A percentile compares a stretch with the other conserved stretches of the same genome.
Conservation (phyloP, 2,797 vertebrate species). For the Philypnodon macrostomus region DNA sequence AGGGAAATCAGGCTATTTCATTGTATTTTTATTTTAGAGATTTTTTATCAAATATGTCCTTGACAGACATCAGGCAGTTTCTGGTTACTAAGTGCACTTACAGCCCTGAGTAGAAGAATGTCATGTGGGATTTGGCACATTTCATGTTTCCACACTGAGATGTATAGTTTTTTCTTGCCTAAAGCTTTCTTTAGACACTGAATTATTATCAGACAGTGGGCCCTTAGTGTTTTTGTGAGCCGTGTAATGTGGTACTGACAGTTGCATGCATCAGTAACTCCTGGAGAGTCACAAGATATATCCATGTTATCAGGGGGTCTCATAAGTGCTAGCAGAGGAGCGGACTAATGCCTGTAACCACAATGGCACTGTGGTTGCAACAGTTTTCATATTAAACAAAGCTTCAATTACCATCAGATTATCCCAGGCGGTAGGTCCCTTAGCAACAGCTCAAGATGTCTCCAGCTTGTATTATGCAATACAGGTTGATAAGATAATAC, state of each 20-base stretch:
- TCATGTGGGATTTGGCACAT: conserved; percentile 34
- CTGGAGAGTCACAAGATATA: conserved; percentile 47
- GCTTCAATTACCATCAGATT: no score
- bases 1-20: no score
- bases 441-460: conserved; percentile 38
- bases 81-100: conserved; percentile 26
- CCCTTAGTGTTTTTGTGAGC: conserved; percentile 53
- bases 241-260: conserved; percentile 60
- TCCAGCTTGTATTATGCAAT: conserved; percentile 6
- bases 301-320: conserved; percentile 33
- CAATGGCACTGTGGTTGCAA: conserved; percentile 39
- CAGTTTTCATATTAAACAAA: no score
- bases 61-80: no score
- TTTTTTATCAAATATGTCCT: no score
- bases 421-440: conserved; percentile 46
- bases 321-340: conserved; percentile 48
- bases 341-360: conserved; percentile 53
- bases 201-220: conserved; percentile 61
- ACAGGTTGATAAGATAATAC: no score
- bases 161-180: conserved; percentile 20
- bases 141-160: conserved; percentile 45
- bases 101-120: conserved; percentile 15
- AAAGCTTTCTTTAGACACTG: conserved; percentile 36
- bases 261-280: conserved; percentile 48
- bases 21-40: no score